These are phyloP conservation scores for Bergia sp. DNA, from an alignment of 92 coral and sea anemone species.

Conservation along the genomic window DNA sequence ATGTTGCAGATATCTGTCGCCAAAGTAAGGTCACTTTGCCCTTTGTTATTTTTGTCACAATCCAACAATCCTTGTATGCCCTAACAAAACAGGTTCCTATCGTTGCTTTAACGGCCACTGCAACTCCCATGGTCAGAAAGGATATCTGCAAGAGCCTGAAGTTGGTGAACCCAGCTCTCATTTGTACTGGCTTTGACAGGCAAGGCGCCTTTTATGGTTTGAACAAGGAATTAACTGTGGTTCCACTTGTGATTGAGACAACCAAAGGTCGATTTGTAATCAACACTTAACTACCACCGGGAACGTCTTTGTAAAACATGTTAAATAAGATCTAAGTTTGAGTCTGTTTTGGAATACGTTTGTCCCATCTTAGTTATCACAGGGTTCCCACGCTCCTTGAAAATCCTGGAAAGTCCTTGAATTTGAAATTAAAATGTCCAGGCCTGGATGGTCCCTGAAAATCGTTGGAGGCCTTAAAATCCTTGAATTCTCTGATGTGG, in stretches of 20 bases:
- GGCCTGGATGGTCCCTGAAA: too few species aligned
- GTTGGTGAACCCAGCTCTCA: conserved; percentile 75
- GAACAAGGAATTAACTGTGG: not conserved
- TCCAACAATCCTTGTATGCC: not conserved
- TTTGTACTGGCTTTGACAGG: conserved; percentile 98
- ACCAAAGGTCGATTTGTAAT: too few species aligned
- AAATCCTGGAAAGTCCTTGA: too few species aligned
- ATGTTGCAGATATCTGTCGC: not conserved
- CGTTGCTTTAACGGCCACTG: conserved; percentile 91
- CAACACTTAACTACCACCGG: too few species aligned
- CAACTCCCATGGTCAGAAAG: conserved; percentile 80
- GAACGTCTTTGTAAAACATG: too few species aligned
- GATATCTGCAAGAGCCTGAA: conserved; percentile 87
- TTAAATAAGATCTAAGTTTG: too few species aligned
- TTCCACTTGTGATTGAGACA: not conserved
- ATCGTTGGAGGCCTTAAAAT: too few species aligned
- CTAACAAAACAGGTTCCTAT: conserved; percentile 67
- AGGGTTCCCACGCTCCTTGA: too few species aligned
- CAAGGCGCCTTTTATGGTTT: not conserved
- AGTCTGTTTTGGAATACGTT: too few species aligned
- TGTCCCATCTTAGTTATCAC: not conserved
- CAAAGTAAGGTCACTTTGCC: not conserved
- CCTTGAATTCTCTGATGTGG: too few species aligned
- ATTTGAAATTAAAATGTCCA: too few species aligned
- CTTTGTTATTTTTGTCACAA: not conserved